phyloP scores from a whole-genome alignment of 2,888 invertebrate genomes.

The Drosophila crucigera region DNA sequence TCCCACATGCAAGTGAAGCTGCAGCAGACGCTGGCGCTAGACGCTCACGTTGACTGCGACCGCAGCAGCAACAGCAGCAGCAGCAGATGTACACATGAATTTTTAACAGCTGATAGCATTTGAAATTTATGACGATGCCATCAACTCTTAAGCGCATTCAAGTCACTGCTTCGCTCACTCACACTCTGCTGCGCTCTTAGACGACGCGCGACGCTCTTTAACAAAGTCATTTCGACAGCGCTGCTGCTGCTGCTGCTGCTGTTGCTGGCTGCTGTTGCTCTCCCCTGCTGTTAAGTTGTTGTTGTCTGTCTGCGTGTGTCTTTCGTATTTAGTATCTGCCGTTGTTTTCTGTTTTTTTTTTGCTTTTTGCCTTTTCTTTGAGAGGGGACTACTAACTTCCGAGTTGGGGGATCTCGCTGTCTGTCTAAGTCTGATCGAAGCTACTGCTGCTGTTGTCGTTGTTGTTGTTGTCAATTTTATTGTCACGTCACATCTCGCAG shows the following conservation, averaged over 20 bases:
- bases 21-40: constrained; percentile 39
- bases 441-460: constrained; percentile 17
- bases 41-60: constrained; percentile 18
- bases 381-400: constrained; percentile 32
- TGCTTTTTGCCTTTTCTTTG: not conserved
- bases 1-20: constrained; percentile 47
- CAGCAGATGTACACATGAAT: constrained; percentile 63
- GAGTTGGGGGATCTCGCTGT: constrained; percentile 46
- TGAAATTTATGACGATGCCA: constrained; percentile 65
- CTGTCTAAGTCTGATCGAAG: constrained; percentile 41
- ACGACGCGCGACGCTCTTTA: constrained; percentile 36
- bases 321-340: constrained; percentile 23
- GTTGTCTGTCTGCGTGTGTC: constrained; percentile 35
- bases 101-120: constrained; percentile 75
- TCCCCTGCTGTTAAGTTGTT: constrained; percentile 28
- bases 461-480: constrained; percentile 17
- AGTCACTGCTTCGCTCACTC: constrained; percentile 17
- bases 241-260: constrained; percentile 25
- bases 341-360: not conserved
- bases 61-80: constrained; percentile 40
- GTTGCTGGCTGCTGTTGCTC: constrained; percentile 6
- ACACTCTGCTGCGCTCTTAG: constrained; percentile 33
- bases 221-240: constrained; percentile 13
- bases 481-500: constrained; percentile 28
- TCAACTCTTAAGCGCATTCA: constrained; percentile 39